Evolutionary conservation across 2,888 invertebrate genomes (phyloP), one percentile per base, ranked within the genome.

Genomic region (Agrotis ipsilon): DNA sequence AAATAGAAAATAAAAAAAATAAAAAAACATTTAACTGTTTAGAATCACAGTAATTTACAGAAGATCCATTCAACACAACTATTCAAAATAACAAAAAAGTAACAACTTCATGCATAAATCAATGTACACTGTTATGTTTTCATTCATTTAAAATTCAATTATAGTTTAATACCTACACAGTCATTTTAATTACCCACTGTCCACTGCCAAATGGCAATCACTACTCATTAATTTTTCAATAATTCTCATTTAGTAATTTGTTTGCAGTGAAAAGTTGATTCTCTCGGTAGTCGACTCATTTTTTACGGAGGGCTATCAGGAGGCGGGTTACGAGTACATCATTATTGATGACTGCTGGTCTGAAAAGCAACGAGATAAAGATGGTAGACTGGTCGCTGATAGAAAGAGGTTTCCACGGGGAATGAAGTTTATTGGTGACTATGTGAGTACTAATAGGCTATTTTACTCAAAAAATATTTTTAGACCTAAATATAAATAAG

Each of bases 321-420:
- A 97, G 72, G 97, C 96, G 0, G 98, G 98, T 0, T 98, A 97
- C 87, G 96, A 97, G 82, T 98, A 98, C 87, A 96, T 98, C 1
- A 97, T 97, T 43, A 97, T 98, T 55, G 98, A 98, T 88, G 98
- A 98, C 89, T 98, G 98, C 87, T 98, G 98, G 98, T 94, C 98
- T 27, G 97, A 97, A 73, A 95, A 90, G 72, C 72, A 93, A 1
- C 92, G 98, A 52, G 97, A 97, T 84, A 75, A 84, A 0, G 83
- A 94, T 14, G 97, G 97, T 0, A 94, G 93, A 77, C 95, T 98
- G 1, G 96, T 97, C 9, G 94, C 98, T 0, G 97, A 98, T 90
- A 96, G 92, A 2, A 87, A 94, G 58, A 96, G 98, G 75, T 98
- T 98, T 89, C 98, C 98, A 0, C 95, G 93, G 75, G 98, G 98